Percentiles rank a stretch among this genome's conserved stretches.
Conservation (phyloP, 2,797 vertebrate genomes). For the Chaetophractus vellerosus region DNA sequence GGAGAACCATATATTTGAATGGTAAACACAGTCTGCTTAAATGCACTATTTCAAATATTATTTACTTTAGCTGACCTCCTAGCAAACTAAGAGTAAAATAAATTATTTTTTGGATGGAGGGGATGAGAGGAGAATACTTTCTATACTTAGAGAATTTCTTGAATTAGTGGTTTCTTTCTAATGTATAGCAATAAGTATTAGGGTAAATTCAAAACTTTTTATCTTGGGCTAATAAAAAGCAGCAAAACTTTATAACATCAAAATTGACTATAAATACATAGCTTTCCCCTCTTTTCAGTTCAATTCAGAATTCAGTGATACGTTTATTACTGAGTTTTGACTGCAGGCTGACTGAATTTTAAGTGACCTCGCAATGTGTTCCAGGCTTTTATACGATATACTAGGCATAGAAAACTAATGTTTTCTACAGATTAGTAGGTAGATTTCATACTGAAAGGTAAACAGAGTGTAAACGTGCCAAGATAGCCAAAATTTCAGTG, state of each 20-base stretch:
- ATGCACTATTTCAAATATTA: slow-evolving; percentile 23
- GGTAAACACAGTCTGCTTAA: neutral
- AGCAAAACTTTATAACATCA: neutral
- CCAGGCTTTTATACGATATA: neutral
- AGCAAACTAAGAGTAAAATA: neutral
- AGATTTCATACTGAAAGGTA: neutral
- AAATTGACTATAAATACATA: neutral
- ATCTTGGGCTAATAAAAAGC: slow-evolving; percentile 7
- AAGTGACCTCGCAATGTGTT: neutral
- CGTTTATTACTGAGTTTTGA: neutral
- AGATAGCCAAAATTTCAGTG: neutral
- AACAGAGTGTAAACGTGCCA: neutral
- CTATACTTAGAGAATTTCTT: neutral
- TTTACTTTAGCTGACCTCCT: neutral
- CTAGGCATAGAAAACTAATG: neutral
- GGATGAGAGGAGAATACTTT: accelerated
- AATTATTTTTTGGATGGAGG: neutral
- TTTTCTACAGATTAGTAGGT: neutral
- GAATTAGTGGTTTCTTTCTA: neutral
- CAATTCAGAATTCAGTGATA: neutral
- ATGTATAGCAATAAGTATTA: neutral
- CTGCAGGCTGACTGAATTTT: neutral
- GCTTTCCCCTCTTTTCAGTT: neutral
- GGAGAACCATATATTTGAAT: neutral
- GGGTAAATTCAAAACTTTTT: slow-evolving; percentile 2